phyloP scores from a whole-genome alignment of 2,888 invertebrate genomes.

The Melanophora roralis region DNA sequence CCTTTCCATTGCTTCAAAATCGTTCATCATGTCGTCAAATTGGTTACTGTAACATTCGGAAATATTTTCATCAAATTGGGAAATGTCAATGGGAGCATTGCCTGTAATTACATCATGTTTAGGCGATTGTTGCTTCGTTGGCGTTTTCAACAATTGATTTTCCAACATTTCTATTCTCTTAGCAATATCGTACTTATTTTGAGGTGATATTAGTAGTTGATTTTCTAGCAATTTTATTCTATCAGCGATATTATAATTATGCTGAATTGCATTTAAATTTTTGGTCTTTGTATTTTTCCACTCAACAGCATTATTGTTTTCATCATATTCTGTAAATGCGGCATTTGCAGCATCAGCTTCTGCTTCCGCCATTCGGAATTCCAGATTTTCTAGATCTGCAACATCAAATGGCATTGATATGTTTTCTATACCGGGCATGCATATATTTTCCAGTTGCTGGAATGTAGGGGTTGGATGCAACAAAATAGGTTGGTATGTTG shows the following conservation, averaged over 20 bases:
- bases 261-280: not conserved
- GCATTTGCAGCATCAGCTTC: slow-evolving; percentile 2
- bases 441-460: slow-evolving; percentile 7
- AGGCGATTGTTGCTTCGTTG: not conserved
- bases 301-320: not conserved
- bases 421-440: slow-evolving; percentile 14
- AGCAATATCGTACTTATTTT: not conserved
- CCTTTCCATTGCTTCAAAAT: slow-evolving; percentile 38
- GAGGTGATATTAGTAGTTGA: not conserved
- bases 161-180: not conserved
- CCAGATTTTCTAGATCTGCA: slow-evolving; percentile 1
- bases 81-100: not conserved
- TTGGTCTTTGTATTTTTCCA: not conserved
- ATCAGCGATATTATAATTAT: slow-evolving; percentile 3
- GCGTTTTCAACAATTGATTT: not conserved
- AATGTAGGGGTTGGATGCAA: slow-evolving; percentile 25
- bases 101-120: not conserved
- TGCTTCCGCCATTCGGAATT: slow-evolving; percentile 32
- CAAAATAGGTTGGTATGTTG: slow-evolving; percentile 10
- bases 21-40: not conserved
- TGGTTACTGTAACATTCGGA: not conserved
- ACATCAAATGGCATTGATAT: slow-evolving; percentile 34
- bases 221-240: slow-evolving; percentile 21
- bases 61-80: not conserved
- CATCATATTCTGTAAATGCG: not conserved